A percentile compares a stretch with the other conserved stretches of the same genome.
These are phyloP conservation scores for Balanococcus diminutus DNA, from an alignment of 2,888 invertebrate species.

Conservation along the genomic window DNA sequence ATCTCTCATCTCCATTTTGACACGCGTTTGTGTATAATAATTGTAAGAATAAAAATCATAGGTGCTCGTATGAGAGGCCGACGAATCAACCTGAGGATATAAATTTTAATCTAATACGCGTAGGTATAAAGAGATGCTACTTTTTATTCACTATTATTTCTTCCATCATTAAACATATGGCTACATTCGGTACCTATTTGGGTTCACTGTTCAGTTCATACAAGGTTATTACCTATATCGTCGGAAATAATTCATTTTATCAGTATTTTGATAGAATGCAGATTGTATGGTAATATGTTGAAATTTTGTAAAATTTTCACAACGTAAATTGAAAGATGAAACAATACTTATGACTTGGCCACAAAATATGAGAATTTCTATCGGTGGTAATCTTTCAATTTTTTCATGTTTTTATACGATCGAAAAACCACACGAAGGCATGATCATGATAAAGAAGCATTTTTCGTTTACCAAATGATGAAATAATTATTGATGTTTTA, in stretches of 20 bases:
- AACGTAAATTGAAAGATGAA: neutral
- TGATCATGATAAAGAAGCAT: neutral
- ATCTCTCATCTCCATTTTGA: neutral
- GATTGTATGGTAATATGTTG: neutral
- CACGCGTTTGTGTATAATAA: neutral
- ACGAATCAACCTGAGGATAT: neutral
- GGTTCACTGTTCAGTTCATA: neutral
- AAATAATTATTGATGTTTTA: neutral
- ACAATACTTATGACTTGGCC: neutral
- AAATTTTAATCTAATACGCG: neutral
- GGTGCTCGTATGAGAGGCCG: neutral
- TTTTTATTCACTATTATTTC: neutral
- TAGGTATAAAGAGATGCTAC: neutral
- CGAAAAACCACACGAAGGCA: neutral
- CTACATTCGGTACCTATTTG: neutral
- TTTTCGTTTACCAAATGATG: too few relatives aligned
- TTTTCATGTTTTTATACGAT: neutral
- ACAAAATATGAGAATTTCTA: neutral
- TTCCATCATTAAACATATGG: neutral
- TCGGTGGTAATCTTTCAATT: neutral
- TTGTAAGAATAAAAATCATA: neutral
- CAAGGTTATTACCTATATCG: conserved; percentile 14
- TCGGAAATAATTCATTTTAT: conserved; percentile 19
- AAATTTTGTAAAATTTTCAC: neutral
- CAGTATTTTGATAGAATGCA: neutral